Conservation (phyloP, 2,797 vertebrate species). For the Fistularia tabacaria region DNA sequence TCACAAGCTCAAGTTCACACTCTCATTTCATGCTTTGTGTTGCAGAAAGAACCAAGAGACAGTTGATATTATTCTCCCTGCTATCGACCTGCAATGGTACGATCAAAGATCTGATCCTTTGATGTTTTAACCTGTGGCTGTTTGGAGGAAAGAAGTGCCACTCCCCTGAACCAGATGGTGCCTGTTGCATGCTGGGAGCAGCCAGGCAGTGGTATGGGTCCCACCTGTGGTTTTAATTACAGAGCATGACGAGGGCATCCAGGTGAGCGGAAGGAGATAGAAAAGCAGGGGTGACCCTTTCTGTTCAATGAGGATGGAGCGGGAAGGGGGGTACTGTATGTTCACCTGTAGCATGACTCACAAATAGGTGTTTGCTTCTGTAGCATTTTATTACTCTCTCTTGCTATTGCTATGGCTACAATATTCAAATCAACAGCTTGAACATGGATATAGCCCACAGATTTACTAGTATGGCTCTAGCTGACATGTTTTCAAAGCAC, state of each 20-base stretch:
- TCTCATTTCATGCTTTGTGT: slow-evolving; percentile 75
- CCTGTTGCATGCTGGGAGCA: slow-evolving; percentile 75
- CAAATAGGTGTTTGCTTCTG: not conserved
- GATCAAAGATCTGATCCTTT: slow-evolving; percentile 74
- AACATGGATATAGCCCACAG: slow-evolving; percentile 10
- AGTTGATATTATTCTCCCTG: slow-evolving; percentile 59
- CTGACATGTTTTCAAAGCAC: slow-evolving; percentile 50
- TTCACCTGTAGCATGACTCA: slow-evolving; percentile 21
- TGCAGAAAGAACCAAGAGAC: slow-evolving; percentile 70
- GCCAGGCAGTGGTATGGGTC: slow-evolving; percentile 65
- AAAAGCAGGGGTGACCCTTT: slow-evolving; percentile 64
- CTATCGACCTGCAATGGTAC: slow-evolving; percentile 59
- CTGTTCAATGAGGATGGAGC: slow-evolving; percentile 35
- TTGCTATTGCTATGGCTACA: not conserved
- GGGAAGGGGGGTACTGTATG: slow-evolving; percentile 1
- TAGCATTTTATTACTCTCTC: not conserved
- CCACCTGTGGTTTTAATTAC: slow-evolving; percentile 84
- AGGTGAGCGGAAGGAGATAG: slow-evolving; percentile 59
- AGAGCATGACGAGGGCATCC: slow-evolving; percentile 65
- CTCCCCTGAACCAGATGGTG: slow-evolving; percentile 77
- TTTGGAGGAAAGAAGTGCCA: slow-evolving; percentile 52
- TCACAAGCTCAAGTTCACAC: slow-evolving; percentile 39
- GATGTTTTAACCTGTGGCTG: slow-evolving; percentile 78
- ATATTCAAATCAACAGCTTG: slow-evolving; percentile 7
- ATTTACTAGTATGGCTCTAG: slow-evolving; percentile 43